Evolutionary conservation across 2,797 vertebrate species (phyloP), one percentile per base, ranked within the genome.

Genomic region (Morelia viridis): DNA sequence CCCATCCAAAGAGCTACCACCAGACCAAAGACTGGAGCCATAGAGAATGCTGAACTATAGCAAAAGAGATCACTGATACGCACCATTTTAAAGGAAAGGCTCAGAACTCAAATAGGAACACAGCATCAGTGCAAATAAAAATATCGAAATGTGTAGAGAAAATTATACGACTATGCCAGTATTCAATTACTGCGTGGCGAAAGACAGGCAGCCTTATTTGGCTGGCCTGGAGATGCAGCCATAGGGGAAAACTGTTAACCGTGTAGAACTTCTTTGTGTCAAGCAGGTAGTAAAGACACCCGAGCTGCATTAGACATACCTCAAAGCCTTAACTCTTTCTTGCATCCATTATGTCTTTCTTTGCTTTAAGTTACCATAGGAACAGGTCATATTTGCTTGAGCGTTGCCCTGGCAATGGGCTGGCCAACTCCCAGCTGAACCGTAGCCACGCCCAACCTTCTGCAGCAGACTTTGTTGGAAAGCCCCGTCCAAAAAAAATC

Each of bases 361-460:
- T 93, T 90, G 85, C 61, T 90, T 92, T 65, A 62, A 8, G 91
- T 90, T 90, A 88, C 93, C 93, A 93, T 93, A 85, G 93, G 76
- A 88, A 93, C 91, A 5, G 85, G 85, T 56, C 71, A n/a, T 90
- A 88, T 93, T 93, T 93, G 93, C 93, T 93, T 90, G 53, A 76
- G 9, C 46, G 91, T 93, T 92, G 56, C 91, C 89, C 92, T 94
- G 94, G 95, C 19, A 90, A 94, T 92, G 5, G 9, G 64, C 83
- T 92, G 93, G 95, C 89, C 57, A 10, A 15, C 8, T 88, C 94
- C 94, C 90, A 83, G 92, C 76, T 93, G 87, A 93, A 89, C 85
- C 65, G 62, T 31, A 86, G 92, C 76, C 94, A 90, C 92, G 35
- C 95, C 94, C 94, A 89, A 60, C 90, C 93, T 85, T 92, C 94